These are phyloP conservation scores for Toxotes lorentzi DNA, from an alignment of 2,797 vertebrate genomes.

Conservation along the genomic window DNA sequence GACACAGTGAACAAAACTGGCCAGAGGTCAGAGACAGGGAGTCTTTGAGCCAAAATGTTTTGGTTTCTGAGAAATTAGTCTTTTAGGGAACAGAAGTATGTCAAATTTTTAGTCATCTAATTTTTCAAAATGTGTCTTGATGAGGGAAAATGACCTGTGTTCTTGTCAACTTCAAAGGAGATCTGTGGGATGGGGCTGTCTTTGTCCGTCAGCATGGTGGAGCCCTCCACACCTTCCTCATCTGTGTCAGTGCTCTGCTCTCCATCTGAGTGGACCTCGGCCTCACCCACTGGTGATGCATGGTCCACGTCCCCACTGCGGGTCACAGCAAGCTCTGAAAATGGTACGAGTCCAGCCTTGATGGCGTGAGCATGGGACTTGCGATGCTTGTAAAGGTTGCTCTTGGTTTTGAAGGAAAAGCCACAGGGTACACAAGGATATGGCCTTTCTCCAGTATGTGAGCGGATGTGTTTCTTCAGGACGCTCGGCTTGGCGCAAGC, in stretches of 20 bases:
- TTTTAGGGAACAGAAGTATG: background rate
- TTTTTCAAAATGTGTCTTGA: background rate
- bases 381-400: slow-evolving; percentile 99
- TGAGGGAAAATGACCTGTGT: slow-evolving; percentile 67
- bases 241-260: slow-evolving; percentile 99
- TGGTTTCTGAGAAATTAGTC: background rate
- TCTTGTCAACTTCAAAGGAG: slow-evolving; percentile 84
- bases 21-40: background rate
- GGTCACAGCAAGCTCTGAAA: slow-evolving; percentile 92
- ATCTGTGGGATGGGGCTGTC: slow-evolving; percentile 87
- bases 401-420: slow-evolving; percentile 99
- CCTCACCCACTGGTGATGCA: slow-evolving; percentile 91
- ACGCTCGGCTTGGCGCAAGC: slow-evolving; percentile 99
- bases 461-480: slow-evolving; percentile 98
- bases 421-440: slow-evolving; percentile 98
- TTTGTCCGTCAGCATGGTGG: slow-evolving; percentile 87
- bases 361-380: slow-evolving; percentile 99
- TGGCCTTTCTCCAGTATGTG: slow-evolving; percentile 96
- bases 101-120: background rate
- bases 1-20: background rate
- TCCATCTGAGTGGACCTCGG: slow-evolving; percentile 95
- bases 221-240: slow-evolving; percentile 92
- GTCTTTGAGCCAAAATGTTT: background rate
- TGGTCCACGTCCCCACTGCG: slow-evolving; percentile 92
- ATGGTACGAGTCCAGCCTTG: slow-evolving; percentile 96